Evolutionary conservation across 2,113 vertebrate genomes (phyloP).

Genomic region (Lophotis ruficrista): DNA sequence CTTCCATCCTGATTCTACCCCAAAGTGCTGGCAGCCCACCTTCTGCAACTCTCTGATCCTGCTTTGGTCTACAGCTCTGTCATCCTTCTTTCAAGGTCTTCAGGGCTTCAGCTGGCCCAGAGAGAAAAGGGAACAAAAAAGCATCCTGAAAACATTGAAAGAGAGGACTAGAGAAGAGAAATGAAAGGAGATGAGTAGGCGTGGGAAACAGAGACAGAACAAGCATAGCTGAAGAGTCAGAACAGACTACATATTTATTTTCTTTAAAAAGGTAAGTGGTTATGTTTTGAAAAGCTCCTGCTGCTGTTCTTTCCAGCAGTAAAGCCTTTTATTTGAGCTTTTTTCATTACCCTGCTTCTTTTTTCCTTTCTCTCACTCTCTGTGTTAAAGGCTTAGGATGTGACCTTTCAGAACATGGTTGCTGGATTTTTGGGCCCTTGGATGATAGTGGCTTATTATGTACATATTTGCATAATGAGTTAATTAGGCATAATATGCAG

Average conservation of each 20-base stretch:
- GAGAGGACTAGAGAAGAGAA: background rate
- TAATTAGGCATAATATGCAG: slow-evolving; percentile 55
- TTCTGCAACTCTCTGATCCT: background rate
- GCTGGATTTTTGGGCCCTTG: slow-evolving; percentile 23
- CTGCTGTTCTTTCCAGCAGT: slow-evolving; percentile 33
- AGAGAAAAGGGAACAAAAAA: background rate
- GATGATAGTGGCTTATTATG: slow-evolving; percentile 28
- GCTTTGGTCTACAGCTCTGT: background rate
- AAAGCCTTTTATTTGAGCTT: background rate
- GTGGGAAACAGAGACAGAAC: slow-evolving; percentile 44
- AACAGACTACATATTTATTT: slow-evolving; percentile 50
- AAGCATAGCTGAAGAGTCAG: slow-evolving; percentile 25
- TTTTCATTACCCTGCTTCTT: background rate
- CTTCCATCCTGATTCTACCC: background rate
- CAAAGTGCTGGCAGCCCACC: background rate
- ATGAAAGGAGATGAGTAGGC: background rate
- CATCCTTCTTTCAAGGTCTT: slow-evolving; percentile 1
- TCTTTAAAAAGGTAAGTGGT: slow-evolving; percentile 57
- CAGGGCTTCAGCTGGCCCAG: background rate
- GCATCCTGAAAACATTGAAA: background rate
- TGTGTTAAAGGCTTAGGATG: background rate
- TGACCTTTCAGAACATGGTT: slow-evolving; percentile 10
- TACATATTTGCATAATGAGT: slow-evolving; percentile 63
- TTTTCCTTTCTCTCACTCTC: background rate
- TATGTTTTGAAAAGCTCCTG: slow-evolving; percentile 57